phyloP scores from a whole-genome alignment of 2,888 invertebrate species.

The Onthophagus sagittarius region DNA sequence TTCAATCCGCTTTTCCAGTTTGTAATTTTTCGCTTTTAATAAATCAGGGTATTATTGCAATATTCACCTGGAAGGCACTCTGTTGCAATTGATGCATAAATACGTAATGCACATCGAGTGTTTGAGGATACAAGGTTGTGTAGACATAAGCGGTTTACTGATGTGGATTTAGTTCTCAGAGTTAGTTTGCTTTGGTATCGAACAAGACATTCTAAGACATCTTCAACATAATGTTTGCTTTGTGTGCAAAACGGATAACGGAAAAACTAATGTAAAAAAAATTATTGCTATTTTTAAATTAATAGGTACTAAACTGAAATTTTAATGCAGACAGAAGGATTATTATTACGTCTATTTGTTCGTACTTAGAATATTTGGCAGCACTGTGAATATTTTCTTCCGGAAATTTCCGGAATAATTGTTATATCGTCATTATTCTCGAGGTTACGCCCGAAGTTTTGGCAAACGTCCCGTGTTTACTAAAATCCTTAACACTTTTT shows the following conservation, averaged over 20 bases:
- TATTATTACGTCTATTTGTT: no score
- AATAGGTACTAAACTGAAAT: no score
- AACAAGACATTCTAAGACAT: neutral
- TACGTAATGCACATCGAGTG: neutral
- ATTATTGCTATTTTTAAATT: no score
- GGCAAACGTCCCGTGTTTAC: neutral
- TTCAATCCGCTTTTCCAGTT: neutral
- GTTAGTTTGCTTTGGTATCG: neutral
- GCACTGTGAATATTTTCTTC: neutral
- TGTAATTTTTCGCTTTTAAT: no score
- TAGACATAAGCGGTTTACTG: neutral
- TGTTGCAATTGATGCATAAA: neutral
- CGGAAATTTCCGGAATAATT: neutral
- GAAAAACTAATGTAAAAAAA: no score
- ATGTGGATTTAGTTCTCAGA: neutral
- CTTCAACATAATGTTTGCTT: neutral
- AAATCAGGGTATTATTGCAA: neutral
- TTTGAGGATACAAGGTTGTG: neutral
- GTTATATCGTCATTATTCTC: neutral
- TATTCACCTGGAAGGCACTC: neutral
- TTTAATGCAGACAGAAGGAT: no score
- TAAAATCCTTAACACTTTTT: neutral
- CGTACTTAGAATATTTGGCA: neutral
- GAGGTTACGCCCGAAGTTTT: neutral
- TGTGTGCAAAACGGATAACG: no score